A percentile compares a stretch with the other conserved stretches of the same genome.
phyloP scores from a whole-genome alignment of 1,140 invertebrate genomes.

The Phocides pigmalion region DNA sequence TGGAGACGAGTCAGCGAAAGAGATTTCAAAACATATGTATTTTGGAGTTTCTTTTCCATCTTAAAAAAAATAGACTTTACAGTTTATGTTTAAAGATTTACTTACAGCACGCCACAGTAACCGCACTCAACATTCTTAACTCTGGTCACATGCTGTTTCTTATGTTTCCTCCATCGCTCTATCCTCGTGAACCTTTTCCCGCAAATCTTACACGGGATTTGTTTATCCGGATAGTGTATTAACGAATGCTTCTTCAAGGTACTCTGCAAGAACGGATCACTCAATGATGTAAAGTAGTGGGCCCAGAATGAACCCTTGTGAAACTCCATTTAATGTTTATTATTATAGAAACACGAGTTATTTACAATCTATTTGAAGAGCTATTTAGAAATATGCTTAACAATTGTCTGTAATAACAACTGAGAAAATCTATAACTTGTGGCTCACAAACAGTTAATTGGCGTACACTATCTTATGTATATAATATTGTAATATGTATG shows the following conservation, averaged over 20 bases:
- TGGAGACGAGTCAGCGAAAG: too few relatives aligned
- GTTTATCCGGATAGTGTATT: slow-evolving; percentile 45
- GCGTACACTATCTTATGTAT: too few relatives aligned
- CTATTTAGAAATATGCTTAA: too few relatives aligned
- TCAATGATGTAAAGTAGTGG: not conserved
- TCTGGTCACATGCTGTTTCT: slow-evolving; percentile 35
- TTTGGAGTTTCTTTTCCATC: too few relatives aligned
- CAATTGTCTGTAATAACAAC: too few relatives aligned
- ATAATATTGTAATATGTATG: too few relatives aligned
- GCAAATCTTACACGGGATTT: slow-evolving; percentile 41
- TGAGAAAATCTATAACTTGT: too few relatives aligned
- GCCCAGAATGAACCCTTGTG: not conserved
- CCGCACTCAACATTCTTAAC: slow-evolving; percentile 42
- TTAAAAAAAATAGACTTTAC: too few relatives aligned
- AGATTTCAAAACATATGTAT: too few relatives aligned
- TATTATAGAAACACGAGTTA: not conserved
- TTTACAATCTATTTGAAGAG: too few relatives aligned
- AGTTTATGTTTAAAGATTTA: not conserved
- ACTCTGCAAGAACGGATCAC: slow-evolving; percentile 27
- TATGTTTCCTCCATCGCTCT: slow-evolving; percentile 31
- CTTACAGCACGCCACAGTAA: slow-evolving; percentile 47
- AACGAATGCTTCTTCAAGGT: slow-evolving; percentile 43
- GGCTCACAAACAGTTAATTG: too few relatives aligned
- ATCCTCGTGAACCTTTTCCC: slow-evolving; percentile 38
- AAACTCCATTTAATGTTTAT: not conserved